These are phyloP conservation scores for Acrobasis consociella DNA, from an alignment of 2,888 invertebrate genomes.

Conservation along the genomic window DNA sequence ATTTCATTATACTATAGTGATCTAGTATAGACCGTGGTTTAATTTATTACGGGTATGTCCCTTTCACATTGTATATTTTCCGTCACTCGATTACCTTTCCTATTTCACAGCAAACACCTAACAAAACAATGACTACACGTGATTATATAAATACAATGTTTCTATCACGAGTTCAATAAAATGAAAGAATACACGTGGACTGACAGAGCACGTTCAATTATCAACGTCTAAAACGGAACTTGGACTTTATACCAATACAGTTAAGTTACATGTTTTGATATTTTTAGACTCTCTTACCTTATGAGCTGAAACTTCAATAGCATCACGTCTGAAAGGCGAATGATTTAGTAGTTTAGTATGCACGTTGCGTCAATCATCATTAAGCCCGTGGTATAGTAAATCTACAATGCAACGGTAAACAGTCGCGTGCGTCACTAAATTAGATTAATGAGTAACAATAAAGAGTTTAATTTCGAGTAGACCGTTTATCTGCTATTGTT, in stretches of 20 bases:
- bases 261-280: neutral
- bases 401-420: neutral
- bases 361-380: constrained; percentile 39
- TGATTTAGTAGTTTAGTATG: constrained; percentile 29
- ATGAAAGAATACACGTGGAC: constrained; percentile 12
- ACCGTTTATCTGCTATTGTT: constrained; percentile 17
- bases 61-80: no score
- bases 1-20: no score
- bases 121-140: constrained; percentile 14
- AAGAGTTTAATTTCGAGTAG: constrained; percentile 2
- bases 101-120: constrained; percentile 3
- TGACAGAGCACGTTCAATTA: constrained; percentile 8
- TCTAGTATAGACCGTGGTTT: no score
- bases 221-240: neutral
- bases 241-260: neutral
- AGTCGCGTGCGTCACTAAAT: constrained; percentile 12
- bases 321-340: constrained; percentile 38
- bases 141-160: constrained; percentile 8
- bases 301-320: constrained; percentile 30
- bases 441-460: constrained; percentile 39
- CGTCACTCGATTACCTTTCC: neutral
- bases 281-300: constrained; percentile 4
- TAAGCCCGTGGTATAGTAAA: neutral
- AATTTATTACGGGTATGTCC: no score
- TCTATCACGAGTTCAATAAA: constrained; percentile 4